Percentiles rank a stretch among this genome's conserved stretches.
Evolutionary conservation across 2,797 vertebrate species (phyloP).

Genomic region (Peromyscus nudipes): DNA sequence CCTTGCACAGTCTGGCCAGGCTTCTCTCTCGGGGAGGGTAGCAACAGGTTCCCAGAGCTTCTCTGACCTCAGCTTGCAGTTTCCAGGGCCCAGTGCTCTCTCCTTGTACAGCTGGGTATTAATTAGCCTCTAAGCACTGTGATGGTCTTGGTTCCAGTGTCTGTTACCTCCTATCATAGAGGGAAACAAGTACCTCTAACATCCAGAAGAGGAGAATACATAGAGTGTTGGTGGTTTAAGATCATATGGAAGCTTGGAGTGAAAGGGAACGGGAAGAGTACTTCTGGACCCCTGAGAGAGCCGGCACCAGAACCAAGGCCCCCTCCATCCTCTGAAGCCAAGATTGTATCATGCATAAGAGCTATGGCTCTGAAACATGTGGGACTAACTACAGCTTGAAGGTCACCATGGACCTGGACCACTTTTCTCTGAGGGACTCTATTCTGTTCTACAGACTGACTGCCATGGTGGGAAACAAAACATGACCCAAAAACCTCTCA

Average conservation of each 20-base stretch:
- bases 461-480: fast-evolving
- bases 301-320: background rate
- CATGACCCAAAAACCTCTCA: background rate
- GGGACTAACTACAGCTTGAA: background rate
- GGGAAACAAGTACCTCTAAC: background rate
- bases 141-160: background rate
- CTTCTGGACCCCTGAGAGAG: background rate
- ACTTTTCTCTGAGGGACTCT: background rate
- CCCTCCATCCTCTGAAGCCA: background rate
- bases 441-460: background rate
- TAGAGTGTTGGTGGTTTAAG: background rate
- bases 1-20: background rate
- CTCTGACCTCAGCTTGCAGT: background rate
- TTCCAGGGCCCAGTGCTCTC: background rate
- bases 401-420: background rate
- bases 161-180: background rate
- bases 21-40: background rate
- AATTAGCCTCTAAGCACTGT: background rate
- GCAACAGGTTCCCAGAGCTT: background rate
- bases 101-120: fast-evolving
- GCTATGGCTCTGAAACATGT: background rate
- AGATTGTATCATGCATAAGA: background rate
- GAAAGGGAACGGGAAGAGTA: background rate
- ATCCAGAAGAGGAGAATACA: background rate
- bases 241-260: background rate